Percentiles rank a stretch among this genome's conserved stretches.
Evolutionary conservation across 2,113 vertebrate genomes (phyloP).

Genomic region (Tretioscincus oriximinensis): DNA sequence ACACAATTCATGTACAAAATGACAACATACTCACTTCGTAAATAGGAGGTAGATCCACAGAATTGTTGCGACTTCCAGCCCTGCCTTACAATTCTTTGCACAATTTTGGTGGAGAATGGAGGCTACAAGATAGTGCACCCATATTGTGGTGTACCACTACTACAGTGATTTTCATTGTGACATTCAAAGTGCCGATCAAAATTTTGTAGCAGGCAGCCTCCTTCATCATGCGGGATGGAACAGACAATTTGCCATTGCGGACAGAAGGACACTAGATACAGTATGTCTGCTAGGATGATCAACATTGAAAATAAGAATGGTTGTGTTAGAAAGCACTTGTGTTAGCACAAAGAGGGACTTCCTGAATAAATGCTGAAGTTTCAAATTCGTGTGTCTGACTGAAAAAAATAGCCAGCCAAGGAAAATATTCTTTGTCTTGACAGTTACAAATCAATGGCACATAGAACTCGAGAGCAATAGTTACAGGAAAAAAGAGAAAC

Average conservation of each 20-base stretch:
- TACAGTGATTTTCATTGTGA: too few relatives aligned
- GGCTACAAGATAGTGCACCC: too few relatives aligned
- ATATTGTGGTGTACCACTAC: too few relatives aligned
- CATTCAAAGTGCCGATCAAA: too few relatives aligned
- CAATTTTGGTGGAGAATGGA: too few relatives aligned
- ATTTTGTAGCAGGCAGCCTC: too few relatives aligned
- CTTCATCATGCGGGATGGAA: conserved; percentile 3
- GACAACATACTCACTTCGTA: too few relatives aligned
- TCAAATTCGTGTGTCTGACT: not conserved
- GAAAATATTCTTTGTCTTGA: conserved; percentile 25
- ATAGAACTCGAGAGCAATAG: conserved; percentile 1
- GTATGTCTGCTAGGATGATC: not conserved
- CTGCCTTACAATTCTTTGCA: too few relatives aligned
- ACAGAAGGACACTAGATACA: not conserved
- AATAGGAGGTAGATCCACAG: too few relatives aligned
- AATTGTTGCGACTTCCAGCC: too few relatives aligned
- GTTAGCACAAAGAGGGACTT: not conserved
- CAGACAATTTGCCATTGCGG: not conserved
- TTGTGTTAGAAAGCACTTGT: accelerated
- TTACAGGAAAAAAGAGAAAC: conserved; percentile 44
- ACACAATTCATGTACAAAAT: too few relatives aligned
- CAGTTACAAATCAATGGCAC: conserved; percentile 1
- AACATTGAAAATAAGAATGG: not conserved
- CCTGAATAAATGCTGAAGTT: not conserved
- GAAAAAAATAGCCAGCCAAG: conserved; percentile 13